phyloP scores from a whole-genome alignment of 2,113 vertebrate species.

The Dryoscopus gambensis region DNA sequence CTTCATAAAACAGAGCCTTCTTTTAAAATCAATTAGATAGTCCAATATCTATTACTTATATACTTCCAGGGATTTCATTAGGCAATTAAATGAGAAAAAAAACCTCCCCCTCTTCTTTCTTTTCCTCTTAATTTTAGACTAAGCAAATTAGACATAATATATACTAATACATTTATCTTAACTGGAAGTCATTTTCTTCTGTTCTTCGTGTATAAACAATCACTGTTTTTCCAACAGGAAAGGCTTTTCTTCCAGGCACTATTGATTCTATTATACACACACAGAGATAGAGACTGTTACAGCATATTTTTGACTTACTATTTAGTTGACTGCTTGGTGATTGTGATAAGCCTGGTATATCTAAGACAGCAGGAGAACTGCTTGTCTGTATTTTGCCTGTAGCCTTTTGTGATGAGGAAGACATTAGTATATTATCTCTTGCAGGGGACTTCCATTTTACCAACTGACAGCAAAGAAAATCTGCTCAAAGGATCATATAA shows the following conservation, averaged over 20 bases:
- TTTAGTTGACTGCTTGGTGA: not conserved
- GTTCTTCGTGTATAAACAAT: not conserved
- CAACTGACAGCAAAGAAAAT: not conserved
- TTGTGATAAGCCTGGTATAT: not conserved
- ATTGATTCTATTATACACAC: not conserved
- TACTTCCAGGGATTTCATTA: not conserved
- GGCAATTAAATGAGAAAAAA: not conserved
- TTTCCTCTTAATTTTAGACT: not conserved
- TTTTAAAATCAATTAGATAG: not conserved
- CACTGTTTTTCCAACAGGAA: not conserved
- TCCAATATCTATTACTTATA: not conserved
- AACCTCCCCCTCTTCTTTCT: not conserved
- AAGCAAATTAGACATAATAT: not conserved
- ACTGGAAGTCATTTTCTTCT: not conserved
- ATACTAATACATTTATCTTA: not conserved
- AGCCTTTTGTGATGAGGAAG: conserved; percentile 14
- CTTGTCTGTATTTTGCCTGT: conserved; percentile 13
- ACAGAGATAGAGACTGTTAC: not conserved
- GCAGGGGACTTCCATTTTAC: not conserved
- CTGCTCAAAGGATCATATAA: not conserved
- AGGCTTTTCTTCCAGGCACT: not conserved
- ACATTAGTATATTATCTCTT: conserved; percentile 5
- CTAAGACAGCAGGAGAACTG: conserved; percentile 7
- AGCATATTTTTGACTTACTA: not conserved
- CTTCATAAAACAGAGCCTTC: not conserved